phyloP scores from a whole-genome alignment of 2,888 invertebrate species.

The Scelioninae gen. 1 region DNA sequence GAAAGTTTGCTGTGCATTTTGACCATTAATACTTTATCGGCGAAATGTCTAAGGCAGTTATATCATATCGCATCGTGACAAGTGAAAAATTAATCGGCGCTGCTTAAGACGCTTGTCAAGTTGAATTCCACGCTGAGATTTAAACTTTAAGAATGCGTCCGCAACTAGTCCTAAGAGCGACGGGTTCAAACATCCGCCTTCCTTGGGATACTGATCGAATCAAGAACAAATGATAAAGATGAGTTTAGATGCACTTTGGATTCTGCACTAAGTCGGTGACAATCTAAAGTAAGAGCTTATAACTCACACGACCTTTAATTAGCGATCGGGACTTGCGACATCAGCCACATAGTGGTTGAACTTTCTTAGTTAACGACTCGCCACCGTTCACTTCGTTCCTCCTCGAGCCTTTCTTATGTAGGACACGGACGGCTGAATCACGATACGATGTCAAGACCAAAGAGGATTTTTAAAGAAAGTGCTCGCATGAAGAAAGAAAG shows the following conservation, averaged over 20 bases:
- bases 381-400: constrained; percentile 75
- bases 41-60: too few relatives aligned
- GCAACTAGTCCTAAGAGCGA: constrained; percentile 24
- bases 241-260: constrained; percentile 63
- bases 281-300: constrained; percentile 58
- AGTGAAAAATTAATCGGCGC: constrained; percentile 13
- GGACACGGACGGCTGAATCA: constrained; percentile 80
- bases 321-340: constrained; percentile 66
- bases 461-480: constrained; percentile 76
- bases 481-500: constrained; percentile 62
- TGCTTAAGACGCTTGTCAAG: neutral
- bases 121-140: constrained; percentile 14
- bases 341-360: constrained; percentile 63
- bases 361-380: constrained; percentile 70
- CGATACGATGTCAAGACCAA: constrained; percentile 78
- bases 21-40: too few relatives aligned
- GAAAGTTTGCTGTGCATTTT: too few relatives aligned
- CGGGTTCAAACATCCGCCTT: constrained; percentile 30
- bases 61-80: neutral
- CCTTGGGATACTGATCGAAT: constrained; percentile 31
- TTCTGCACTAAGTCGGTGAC: constrained; percentile 40
- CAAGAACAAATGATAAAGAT: constrained; percentile 33
- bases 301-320: constrained; percentile 68
- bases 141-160: constrained; percentile 32
- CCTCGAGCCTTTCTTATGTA: constrained; percentile 73